Evolutionary conservation across 2,797 vertebrate genomes (phyloP), one percentile per base, ranked within the genome.

Genomic region (Chelmon rostratus): DNA sequence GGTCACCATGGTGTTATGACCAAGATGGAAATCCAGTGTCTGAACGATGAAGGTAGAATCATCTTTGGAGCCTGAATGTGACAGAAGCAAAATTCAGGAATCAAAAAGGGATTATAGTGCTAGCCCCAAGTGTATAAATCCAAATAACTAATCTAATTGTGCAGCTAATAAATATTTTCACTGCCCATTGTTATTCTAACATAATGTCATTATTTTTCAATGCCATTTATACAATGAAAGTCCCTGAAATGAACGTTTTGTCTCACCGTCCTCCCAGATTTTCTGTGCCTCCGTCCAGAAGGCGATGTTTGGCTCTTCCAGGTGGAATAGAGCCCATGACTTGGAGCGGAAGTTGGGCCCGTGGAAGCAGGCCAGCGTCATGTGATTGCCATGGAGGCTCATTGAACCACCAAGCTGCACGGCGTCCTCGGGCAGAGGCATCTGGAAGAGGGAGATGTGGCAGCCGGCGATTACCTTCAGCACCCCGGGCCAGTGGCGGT

Each of bases 251-350:
- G 6, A 62, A 59, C n/a, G 53, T 18, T 44, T 15, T 35, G 9
- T 31, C 84, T 95, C 96, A 99, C 98, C 98, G 69, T 99, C 98
- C 93, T 99, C 98, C 96, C 95, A 97, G 87, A 99, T 97, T 94
- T 99, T 99, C 94, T 99, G 98, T 4, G 98, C 98, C 95, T 99
- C 98, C 0, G 98, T 99, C 97, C 97, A 99, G 94, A 99, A 99
- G 44, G 98, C 97, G 81, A 99, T 99, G 92, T 99, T 99, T 86
- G 98, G 98, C 92, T 99, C 98, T 89, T 99, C 98, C 82, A 99
- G 94, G 87, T 99, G 98, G 94, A 99, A 99, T 63, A 99, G 92
- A 37, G 98, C 98, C 98, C 98, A 99, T 0, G 97, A 99, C 93
- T 99, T 99, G 88, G 98, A 99, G 76, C 98, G 98, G 91, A 99